Evolutionary conservation across 2,888 invertebrate genomes (phyloP).

Genomic region (Melinopterus prodromus): DNA sequence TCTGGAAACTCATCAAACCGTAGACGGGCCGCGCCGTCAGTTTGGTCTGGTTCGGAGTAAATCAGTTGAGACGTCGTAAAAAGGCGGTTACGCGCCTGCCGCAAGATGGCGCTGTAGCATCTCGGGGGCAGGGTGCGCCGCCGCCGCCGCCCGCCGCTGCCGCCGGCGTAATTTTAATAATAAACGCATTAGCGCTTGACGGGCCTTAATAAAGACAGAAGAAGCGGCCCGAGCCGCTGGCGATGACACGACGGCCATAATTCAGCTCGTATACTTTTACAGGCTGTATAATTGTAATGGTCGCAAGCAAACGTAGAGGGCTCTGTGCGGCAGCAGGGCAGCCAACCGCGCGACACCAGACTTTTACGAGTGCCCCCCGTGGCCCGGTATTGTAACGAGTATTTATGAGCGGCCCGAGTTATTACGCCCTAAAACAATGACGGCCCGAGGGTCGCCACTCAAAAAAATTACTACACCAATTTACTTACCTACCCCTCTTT

Average conservation of each 20-base stretch:
- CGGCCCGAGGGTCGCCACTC: background rate
- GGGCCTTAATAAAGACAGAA: slow-evolving; percentile 24
- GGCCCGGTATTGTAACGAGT: slow-evolving; percentile 16
- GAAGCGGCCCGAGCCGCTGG: slow-evolving; percentile 23
- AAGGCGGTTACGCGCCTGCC: background rate
- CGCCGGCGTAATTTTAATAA: slow-evolving; percentile 21
- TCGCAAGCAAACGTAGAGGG: slow-evolving; percentile 7
- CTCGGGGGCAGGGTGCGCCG: background rate
- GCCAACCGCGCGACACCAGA: slow-evolving; percentile 14
- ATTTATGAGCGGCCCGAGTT: slow-evolving; percentile 11
- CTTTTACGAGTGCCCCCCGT: slow-evolving; percentile 17
- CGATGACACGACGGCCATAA: slow-evolving; percentile 21
- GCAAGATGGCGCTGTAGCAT: slow-evolving; percentile 23
- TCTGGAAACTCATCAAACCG: background rate
- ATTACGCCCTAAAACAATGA: slow-evolving; percentile 20
- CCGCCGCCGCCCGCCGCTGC: background rate
- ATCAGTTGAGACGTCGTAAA: slow-evolving; percentile 9
- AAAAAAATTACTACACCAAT: background rate
- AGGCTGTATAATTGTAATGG: slow-evolving; percentile 24
- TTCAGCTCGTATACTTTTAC: slow-evolving; percentile 24
- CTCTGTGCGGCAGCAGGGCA: slow-evolving; percentile 10
- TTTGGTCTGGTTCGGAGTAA: background rate
- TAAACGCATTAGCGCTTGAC: slow-evolving; percentile 26
- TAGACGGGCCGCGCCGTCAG: background rate
- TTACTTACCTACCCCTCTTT: background rate